Conservation (phyloP, 2,888 invertebrate species). For the Tetragonula carbonaria region DNA sequence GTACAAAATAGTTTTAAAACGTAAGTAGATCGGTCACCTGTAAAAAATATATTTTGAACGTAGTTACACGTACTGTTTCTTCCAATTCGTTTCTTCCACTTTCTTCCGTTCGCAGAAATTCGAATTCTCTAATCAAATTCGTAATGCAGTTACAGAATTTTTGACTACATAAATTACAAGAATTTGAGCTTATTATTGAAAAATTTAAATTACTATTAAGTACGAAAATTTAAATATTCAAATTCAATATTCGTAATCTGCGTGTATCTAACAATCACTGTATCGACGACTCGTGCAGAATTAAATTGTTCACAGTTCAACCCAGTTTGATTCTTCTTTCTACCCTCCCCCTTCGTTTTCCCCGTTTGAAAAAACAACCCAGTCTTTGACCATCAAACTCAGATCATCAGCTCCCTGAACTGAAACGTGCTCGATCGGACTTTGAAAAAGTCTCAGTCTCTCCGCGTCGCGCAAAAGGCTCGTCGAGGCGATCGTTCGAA, state of each 20-base stretch:
- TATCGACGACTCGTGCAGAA: background rate
- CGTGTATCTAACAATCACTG: background rate
- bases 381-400: background rate
- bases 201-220: no score
- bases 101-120: no score
- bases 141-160: no score
- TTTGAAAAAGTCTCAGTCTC: background rate
- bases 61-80: no score
- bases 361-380: background rate
- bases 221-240: background rate
- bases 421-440: background rate
- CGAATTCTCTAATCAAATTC: no score
- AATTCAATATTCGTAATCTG: background rate
- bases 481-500: background rate
- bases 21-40: background rate
- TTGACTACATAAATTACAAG: no score
- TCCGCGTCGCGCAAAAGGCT: no score
- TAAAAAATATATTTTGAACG: no score
- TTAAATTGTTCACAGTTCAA: background rate
- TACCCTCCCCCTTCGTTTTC: background rate
- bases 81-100: no score
- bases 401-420: background rate
- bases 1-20: background rate
- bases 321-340: background rate
- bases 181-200: no score